phyloP scores from a whole-genome alignment of 1,140 invertebrate genomes.

The Megathymus violae region DNA sequence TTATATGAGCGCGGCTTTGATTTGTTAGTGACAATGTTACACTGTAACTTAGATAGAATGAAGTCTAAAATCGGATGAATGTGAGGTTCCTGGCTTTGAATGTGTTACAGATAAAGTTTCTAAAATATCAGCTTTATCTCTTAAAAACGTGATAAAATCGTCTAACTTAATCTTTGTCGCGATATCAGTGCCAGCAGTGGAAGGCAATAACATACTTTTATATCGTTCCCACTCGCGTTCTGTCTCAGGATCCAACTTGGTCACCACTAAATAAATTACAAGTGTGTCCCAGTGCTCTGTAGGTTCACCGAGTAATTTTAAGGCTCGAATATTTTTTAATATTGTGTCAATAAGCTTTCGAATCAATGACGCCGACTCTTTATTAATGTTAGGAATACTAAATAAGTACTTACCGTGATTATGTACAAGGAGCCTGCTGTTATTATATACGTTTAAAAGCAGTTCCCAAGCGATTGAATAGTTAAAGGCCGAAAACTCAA shows the following conservation, averaged over 20 bases:
- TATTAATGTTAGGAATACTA: slow-evolving; percentile 1
- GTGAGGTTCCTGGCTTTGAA: slow-evolving; percentile 13
- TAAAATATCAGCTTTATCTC: slow-evolving; percentile 18
- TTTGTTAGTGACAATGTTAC: slow-evolving; percentile 22
- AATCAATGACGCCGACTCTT: slow-evolving; percentile 8
- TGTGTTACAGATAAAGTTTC: slow-evolving; percentile 16
- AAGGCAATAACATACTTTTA: background rate
- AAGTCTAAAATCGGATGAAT: slow-evolving; percentile 6
- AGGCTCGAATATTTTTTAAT: slow-evolving; percentile 8
- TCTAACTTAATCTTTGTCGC: slow-evolving; percentile 2
- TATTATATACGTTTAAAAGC: background rate
- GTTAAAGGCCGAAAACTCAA: slow-evolving; percentile 5
- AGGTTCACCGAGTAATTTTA: slow-evolving; percentile 20
- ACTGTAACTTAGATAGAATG: slow-evolving; percentile 18
- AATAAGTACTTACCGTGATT: slow-evolving; percentile 6
- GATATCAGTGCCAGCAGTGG: background rate
- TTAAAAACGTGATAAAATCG: slow-evolving; percentile 9
- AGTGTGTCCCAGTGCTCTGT: background rate
- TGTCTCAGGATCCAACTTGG: slow-evolving; percentile 1
- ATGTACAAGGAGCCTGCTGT: slow-evolving; percentile 2
- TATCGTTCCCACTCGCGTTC: slow-evolving; percentile 10
- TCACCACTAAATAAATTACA: slow-evolving; percentile 15
- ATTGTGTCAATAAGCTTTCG: slow-evolving; percentile 8
- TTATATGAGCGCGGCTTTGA: slow-evolving; percentile 4
- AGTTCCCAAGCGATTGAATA: slow-evolving; percentile 10